A percentile compares a stretch with the other conserved stretches of the same genome.
phyloP scores from a whole-genome alignment of 2,888 invertebrate genomes.

The Caenorhabditis sp. region DNA sequence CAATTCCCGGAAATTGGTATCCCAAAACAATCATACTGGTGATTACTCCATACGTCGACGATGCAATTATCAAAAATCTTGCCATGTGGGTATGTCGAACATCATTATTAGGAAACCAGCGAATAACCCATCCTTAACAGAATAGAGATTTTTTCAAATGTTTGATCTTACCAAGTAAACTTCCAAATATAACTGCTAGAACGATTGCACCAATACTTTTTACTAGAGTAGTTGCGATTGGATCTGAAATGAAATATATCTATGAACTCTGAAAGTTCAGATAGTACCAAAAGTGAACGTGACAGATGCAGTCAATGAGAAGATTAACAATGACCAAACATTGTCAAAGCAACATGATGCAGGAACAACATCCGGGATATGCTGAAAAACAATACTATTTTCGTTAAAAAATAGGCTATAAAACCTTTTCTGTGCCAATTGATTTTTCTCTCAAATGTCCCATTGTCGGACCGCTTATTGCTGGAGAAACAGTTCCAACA shows the following conservation, averaged over 20 bases:
- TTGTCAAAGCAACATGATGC: constrained; percentile 42
- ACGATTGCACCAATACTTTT: constrained; percentile 33
- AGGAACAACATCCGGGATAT: constrained; percentile 39
- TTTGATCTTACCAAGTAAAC: constrained; percentile 15
- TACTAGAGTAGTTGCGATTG: constrained; percentile 12
- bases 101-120: constrained; percentile 43
- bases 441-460: constrained; percentile 23
- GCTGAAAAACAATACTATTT: constrained; percentile 16
- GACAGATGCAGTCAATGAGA: constrained; percentile 30
- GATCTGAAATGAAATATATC: neutral
- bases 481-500: constrained; percentile 39
- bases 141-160: neutral
- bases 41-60: constrained; percentile 35
- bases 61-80: constrained; percentile 31
- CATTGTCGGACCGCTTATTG: constrained; percentile 40
- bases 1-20: constrained; percentile 42
- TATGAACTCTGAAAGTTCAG: neutral
- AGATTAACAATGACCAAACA: constrained; percentile 32
- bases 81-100: constrained; percentile 39
- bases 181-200: constrained; percentile 34
- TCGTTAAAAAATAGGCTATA: neutral
- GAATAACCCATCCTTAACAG: constrained; percentile 32
- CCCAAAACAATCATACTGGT: constrained; percentile 43
- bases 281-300: constrained; percentile 34
- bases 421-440: constrained; percentile 40